Evolutionary conservation across 2,113 vertebrate genomes (phyloP).

Genomic region (Otolemur garnettii): DNA sequence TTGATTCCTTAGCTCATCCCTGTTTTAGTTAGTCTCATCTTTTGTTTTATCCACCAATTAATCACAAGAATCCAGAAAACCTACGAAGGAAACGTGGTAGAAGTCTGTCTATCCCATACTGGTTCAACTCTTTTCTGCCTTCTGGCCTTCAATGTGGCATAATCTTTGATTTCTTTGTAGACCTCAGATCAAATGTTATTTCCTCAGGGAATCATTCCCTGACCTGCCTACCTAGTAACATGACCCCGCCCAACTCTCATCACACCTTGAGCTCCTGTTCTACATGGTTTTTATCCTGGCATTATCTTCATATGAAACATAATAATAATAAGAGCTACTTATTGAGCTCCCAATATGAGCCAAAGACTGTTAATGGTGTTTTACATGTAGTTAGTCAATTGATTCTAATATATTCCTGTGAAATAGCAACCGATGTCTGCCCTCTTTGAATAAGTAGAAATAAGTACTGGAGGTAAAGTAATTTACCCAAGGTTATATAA

Average conservation of each 20-base stretch:
- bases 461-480: neutral
- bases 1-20: neutral
- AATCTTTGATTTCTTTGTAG: neutral
- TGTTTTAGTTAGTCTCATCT: neutral
- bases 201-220: neutral
- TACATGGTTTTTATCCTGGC: neutral
- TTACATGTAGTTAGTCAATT: neutral
- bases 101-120: neutral
- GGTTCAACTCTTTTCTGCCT: neutral
- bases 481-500: neutral
- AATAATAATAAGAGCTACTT: neutral
- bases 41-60: neutral
- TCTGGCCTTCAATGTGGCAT: neutral
- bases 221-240: neutral
- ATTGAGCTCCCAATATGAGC: neutral
- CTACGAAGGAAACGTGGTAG: rapidly evolving
- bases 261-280: neutral
- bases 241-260: neutral
- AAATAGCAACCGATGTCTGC: neutral
- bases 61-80: neutral
- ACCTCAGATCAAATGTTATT: neutral
- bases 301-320: neutral
- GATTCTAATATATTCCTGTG: rapidly evolving
- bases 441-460: neutral
- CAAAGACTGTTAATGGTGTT: neutral